Base-by-base conservation (phyloP, 2,797 vertebrate species). In the Chaenodraco wilsoni region DNA sequence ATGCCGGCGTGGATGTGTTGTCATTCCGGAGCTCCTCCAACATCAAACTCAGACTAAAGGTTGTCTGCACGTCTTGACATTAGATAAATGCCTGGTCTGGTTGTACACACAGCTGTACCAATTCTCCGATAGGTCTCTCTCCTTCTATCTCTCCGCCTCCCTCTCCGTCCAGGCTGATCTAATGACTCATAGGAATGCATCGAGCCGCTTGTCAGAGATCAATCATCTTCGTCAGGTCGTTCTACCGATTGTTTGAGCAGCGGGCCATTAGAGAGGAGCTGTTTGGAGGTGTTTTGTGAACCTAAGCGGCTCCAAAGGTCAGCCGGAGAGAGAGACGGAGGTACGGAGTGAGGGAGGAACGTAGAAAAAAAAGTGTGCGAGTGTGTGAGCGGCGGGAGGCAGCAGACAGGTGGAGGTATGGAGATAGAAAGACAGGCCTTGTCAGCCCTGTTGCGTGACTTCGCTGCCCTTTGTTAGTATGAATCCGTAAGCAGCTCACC, bases 251-350 rank as follows among this genome's bases (percentile, higher is more conserved):
- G 94, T 95, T 94, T 95, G 93, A 95, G 93, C 79, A 94, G 93
- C 72, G 84, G 93, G 93, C 93, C 94, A 95, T 95, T 95, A 95
- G 94, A 94, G 94, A 91, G 92, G 92, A 94, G 92, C 93, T 94
- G 94, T 95, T 94, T 92, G 92, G 93, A 94, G 94, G 92, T 93
- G 93, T 94, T 94, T 94, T 93, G 93, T 95, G 94, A 95, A 94
- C 93, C 93, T 94, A 93, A 93, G 93, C 92, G 89, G 89, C 93
- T 94, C 89, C 92, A 95, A 95, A 95, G 94, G 94, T 95, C 94
- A 95, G 89, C 51, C 49, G 68, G 87, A 90, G 82, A 82, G 84
- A 85, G 85, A 88, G 84, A 87, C 52, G 12, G 80, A 85, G 66
- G 81, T 52, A 76, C 55, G 69, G 73, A 76, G 79, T 57, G 80